A percentile compares a stretch with the other conserved stretches of the same genome.
Evolutionary conservation across 2,113 vertebrate species (phyloP).

Genomic region (Marmota monax): DNA sequence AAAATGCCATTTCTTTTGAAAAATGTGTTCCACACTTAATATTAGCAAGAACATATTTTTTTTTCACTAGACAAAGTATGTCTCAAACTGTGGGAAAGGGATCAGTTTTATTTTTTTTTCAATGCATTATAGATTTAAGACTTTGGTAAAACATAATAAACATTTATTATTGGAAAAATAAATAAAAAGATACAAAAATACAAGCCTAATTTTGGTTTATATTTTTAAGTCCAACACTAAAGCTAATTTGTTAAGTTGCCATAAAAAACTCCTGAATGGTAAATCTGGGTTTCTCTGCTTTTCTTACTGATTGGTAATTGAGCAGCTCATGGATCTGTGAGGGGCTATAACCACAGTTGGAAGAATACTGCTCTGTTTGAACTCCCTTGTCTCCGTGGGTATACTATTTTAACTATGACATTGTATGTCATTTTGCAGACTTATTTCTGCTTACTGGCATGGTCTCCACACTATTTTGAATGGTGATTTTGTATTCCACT

Average conservation of each 20-base stretch:
- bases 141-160: slow-evolving; percentile 33
- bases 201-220: neutral
- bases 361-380: neutral
- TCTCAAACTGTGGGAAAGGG: neutral
- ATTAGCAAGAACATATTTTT: neutral
- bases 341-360: neutral
- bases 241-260: neutral
- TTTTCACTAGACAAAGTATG: neutral
- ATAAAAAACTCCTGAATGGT: neutral
- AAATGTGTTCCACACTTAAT: neutral
- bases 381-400: too few relatives aligned
- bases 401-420: neutral
- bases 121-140: neutral
- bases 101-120: neutral
- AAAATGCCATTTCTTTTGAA: neutral
- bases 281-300: neutral
- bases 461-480: neutral
- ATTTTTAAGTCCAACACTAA: neutral
- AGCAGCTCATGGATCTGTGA: rapidly evolving
- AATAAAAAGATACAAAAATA: neutral
- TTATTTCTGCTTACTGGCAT: neutral
- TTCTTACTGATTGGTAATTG: neutral
- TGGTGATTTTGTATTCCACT: neutral
- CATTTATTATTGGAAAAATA: neutral
- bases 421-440: neutral